Conservation (phyloP, 1,140 invertebrate genomes). For the Helicoverpa armigera region DNA sequence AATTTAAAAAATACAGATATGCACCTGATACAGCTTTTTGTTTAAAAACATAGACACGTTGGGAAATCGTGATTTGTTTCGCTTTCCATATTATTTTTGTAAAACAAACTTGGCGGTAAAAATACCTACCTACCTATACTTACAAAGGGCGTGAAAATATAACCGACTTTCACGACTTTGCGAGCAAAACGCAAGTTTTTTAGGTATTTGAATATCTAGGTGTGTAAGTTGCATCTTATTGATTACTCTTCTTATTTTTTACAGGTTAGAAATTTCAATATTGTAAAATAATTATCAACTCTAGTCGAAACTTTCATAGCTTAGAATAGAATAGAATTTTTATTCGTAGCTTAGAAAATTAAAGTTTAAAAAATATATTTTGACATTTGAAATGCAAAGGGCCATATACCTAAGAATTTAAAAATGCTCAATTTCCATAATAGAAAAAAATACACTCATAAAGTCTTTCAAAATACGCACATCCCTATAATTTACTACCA, state of each 20-base stretch:
- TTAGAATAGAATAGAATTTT: too few relatives aligned
- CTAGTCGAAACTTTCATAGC: too few relatives aligned
- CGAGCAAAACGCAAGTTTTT: not conserved
- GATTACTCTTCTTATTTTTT: too few relatives aligned
- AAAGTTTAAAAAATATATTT: too few relatives aligned
- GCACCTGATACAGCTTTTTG: too few relatives aligned
- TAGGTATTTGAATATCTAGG: not conserved
- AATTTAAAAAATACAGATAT: too few relatives aligned
- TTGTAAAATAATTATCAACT: too few relatives aligned
- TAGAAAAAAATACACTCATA: not conserved
- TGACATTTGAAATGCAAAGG: too few relatives aligned
- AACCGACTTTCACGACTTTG: constrained; percentile 1
- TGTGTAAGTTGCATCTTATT: not conserved
- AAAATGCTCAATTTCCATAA: not conserved
- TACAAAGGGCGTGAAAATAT: constrained; percentile 7
- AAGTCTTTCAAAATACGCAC: not conserved
- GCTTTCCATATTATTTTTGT: constrained; percentile 30
- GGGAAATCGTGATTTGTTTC: constrained; percentile 19
- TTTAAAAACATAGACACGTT: constrained; percentile 19
- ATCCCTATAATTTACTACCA: not conserved
- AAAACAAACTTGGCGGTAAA: constrained; percentile 14
- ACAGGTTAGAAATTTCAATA: too few relatives aligned
- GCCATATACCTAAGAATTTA: not conserved
- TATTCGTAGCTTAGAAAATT: too few relatives aligned
- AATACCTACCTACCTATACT: not conserved